Evolutionary conservation across 1,140 invertebrate genomes (phyloP).

Genomic region (Acromyrmex heyeri): DNA sequence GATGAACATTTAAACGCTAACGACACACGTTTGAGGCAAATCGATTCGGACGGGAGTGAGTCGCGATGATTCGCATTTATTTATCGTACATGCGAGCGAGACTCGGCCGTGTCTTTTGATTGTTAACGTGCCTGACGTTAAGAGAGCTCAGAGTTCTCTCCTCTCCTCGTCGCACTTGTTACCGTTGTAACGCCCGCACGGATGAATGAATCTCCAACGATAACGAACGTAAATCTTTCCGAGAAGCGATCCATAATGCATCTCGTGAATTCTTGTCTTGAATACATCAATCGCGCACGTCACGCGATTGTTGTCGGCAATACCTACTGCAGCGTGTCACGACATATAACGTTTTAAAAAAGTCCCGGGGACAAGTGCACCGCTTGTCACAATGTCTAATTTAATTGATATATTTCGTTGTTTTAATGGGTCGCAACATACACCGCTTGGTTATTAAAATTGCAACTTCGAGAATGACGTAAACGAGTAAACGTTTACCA

Average conservation of each 20-base stretch:
- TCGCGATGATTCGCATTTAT: not conserved
- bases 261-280: not conserved
- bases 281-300: not conserved
- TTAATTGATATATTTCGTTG: not conserved
- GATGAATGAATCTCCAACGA: slow-evolving; percentile 43
- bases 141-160: not conserved
- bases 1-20: not conserved
- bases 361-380: not conserved
- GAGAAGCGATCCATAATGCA: slow-evolving; percentile 39
- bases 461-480: too few relatives aligned
- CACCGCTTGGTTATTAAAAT: too few relatives aligned
- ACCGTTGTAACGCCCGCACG: not conserved
- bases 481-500: too few relatives aligned
- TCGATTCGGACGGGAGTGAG: slow-evolving; percentile 28
- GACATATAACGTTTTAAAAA: not conserved
- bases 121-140: not conserved
- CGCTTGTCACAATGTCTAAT: not conserved
- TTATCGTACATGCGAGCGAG: not conserved
- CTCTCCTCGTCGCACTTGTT: not conserved
- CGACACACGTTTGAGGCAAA: slow-evolving; percentile 13
- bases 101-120: not conserved
- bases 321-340: too few relatives aligned
- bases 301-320: not conserved
- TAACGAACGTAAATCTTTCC: slow-evolving; percentile 21
- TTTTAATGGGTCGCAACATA: not conserved